Evolutionary conservation across 2,888 invertebrate species (phyloP), one percentile per base, ranked within the genome.

Genomic region (Hanleya hanleyi): DNA sequence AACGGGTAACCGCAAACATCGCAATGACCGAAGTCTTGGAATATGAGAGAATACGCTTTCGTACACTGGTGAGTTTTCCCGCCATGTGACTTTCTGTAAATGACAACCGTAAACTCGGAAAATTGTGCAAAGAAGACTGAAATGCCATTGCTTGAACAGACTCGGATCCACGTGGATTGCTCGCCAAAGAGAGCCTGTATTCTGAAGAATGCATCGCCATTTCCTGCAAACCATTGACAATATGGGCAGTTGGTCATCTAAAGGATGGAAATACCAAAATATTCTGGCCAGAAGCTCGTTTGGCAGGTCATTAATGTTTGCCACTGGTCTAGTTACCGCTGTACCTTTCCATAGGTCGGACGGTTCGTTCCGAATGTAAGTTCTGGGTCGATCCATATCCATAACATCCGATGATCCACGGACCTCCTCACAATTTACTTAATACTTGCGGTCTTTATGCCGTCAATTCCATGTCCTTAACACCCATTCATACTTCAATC

Each of bases 61-160:
- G 67, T 84, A 85, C 1, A 85, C 85, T 0, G 81, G 81, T 9
- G 84, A 79, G 73, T 82, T 81, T 66, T 84, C 83, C 61, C 81
- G 77, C 85, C 85, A 85, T 22, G 78, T 81, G 4, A 85, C 77
- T 37, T 76, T 76, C 71, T 85, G 84, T 26, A 85, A 73, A 73
- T 84, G 83, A 51, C 75, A 76, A 35, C 85, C 84, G 64, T 84
- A 85, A 15, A 80, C 71, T 7, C 81, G 79, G 70, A 84, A 82
- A 35, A 85, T 77, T 49, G 81, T 80, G 71, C 79, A 79, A 1
- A 85, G 70, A 38, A 84, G 71, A 26, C 79, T 79, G 73, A 83
- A 84, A 51, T 85, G 83, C 77, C 80, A 78, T 38, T 74, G 73
- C 6, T 71, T 69, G 70, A 79, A 84, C 1, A 64, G 51, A 7